These are phyloP conservation scores for Pocillopora meandrina DNA, from an alignment of 92 coral and sea anemone species.

Conservation along the genomic window DNA sequence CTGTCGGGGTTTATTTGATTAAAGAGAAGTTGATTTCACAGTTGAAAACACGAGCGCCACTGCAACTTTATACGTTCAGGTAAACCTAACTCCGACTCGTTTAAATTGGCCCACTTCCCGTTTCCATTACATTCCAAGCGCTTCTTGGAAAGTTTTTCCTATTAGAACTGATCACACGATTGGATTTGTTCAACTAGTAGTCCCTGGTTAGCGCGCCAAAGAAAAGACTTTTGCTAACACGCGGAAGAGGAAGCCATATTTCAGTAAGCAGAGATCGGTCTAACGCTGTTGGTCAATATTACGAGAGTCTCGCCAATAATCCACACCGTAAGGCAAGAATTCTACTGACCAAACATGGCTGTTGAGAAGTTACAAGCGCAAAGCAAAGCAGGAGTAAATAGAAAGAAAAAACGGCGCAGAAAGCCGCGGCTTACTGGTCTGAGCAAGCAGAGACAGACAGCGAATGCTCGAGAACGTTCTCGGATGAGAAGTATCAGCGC, in stretches of 20 bases:
- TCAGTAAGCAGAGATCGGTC: too few species aligned
- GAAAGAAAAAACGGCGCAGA: conserved; percentile 73
- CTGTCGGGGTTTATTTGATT: conserved; percentile 14
- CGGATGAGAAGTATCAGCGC: conserved; percentile 91
- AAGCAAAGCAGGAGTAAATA: conserved; percentile 17
- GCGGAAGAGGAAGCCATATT: too few species aligned
- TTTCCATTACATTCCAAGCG: too few species aligned
- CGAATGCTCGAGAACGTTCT: conserved; percentile 89
- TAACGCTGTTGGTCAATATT: too few species aligned
- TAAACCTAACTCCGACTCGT: not conserved
- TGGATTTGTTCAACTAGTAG: too few species aligned
- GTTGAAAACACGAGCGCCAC: conserved; percentile 8
- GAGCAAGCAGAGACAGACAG: conserved; percentile 94
- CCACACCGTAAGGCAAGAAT: too few species aligned
- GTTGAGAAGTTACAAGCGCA: conserved; percentile 15
- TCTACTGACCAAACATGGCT: not conserved
- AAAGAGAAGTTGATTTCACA: conserved; percentile 24
- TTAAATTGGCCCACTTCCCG: too few species aligned
- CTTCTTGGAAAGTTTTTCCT: too few species aligned
- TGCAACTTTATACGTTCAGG: conserved; percentile 19
- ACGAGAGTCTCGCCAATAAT: too few species aligned
- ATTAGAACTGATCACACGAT: too few species aligned
- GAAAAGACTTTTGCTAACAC: too few species aligned
- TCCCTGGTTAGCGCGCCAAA: too few species aligned
- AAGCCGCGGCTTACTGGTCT: conserved; percentile 91